Conservation (phyloP, 2,797 vertebrate species). For the Astyanax mexicanus region DNA sequence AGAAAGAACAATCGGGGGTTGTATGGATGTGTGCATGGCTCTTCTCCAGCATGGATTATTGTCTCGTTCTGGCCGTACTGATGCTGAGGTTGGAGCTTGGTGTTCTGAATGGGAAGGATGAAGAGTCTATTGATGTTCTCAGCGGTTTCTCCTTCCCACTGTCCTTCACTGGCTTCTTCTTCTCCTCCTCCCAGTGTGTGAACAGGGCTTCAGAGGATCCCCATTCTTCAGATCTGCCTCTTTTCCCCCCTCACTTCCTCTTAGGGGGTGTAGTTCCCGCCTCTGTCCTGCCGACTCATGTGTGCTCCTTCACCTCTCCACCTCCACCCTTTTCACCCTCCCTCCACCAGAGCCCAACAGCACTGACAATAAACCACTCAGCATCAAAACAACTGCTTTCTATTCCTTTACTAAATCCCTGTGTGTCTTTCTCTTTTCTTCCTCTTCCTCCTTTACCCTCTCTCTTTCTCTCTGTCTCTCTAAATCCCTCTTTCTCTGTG, state of each 20-base stretch:
- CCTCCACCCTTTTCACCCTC: slow-evolving; percentile 26
- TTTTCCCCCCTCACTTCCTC: not conserved
- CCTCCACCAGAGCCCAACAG: slow-evolving; percentile 21
- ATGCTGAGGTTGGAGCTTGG: not conserved
- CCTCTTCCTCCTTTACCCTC: no score
- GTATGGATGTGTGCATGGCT: no score
- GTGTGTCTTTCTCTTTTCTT: not conserved
- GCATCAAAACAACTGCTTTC: slow-evolving; percentile 8
- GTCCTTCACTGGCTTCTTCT: not conserved
- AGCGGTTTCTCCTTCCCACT: no score
- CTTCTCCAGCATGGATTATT: no score
- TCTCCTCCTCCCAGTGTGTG: not conserved
- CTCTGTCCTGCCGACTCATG: slow-evolving; percentile 22
- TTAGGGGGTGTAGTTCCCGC: not conserved
- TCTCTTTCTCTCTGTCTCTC: no score
- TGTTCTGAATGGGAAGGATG: not conserved
- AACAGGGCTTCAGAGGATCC: not conserved
- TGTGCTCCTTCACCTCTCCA: slow-evolving; percentile 16
- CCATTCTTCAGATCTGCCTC: not conserved
- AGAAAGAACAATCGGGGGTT: no score
- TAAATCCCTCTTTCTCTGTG: not conserved
- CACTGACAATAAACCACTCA: not conserved
- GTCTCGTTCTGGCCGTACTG: not conserved
- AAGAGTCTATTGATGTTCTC: not conserved
- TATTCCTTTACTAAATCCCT: not conserved